Evolutionary conservation across 92 coral and sea anemone species (phyloP).

Genomic region (Siderastrea radians): DNA sequence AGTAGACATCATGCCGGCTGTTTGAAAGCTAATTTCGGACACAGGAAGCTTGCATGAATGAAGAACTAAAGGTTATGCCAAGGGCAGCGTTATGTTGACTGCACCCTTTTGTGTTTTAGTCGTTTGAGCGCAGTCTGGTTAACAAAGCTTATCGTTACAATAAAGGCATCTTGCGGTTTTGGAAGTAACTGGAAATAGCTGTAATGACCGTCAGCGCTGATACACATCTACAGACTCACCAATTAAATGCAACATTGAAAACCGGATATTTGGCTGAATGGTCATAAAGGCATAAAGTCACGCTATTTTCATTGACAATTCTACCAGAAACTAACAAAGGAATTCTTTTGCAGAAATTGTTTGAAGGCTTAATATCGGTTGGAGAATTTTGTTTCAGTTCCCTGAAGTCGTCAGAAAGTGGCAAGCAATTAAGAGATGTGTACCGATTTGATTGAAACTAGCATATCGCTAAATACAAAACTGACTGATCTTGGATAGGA

Average conservation of each 20-base stretch:
- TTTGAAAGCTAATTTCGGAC: neutral
- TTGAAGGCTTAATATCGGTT: no score
- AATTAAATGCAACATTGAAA: neutral
- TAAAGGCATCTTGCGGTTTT: neutral
- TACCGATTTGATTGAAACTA: no score
- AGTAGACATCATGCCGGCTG: conserved; percentile 8
- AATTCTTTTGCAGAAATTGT: no score
- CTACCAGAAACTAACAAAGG: no score
- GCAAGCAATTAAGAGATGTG: no score
- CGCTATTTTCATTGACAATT: no score
- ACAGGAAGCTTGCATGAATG: conserved; percentile 17
- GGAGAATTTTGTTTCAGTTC: no score
- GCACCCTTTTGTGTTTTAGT: neutral
- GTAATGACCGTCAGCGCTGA: neutral
- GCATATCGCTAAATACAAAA: no score
- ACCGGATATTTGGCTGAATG: neutral
- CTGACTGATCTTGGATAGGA: no score
- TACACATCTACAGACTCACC: neutral
- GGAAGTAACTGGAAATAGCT: neutral
- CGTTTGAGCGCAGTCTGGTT: neutral
- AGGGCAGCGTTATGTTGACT: neutral
- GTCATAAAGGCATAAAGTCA: no score
- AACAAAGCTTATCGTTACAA: neutral
- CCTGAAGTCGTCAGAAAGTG: no score
- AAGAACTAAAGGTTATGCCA: neutral